Evolutionary conservation across 2,797 vertebrate genomes (phyloP), one percentile per base, ranked within the genome.

Genomic region (Sebastes trivittatus): DNA sequence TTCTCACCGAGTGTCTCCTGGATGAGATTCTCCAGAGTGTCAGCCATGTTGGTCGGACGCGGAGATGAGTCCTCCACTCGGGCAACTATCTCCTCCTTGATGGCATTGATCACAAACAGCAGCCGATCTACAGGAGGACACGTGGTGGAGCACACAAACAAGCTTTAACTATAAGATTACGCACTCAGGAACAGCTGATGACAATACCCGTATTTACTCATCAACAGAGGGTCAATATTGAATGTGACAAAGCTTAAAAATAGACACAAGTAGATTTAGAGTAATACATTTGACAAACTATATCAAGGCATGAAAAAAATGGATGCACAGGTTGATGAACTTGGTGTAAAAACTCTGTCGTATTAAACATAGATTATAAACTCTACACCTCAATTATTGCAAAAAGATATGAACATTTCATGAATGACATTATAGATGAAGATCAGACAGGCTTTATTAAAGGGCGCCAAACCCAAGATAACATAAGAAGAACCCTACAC

Each of bases 11-110:
- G 96, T 65, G 97, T 99, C 83, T 99, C 97, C 92, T 98, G 97
- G 92, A 99, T 97, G 88, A 99, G 97, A 34, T 96, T 88, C 76
- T 98, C 98, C 92, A 99, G 92, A 88, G 97, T 98, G 77, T 99
- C 97, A 1, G 96, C 96, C 98, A 99, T 99, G 90, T 96, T 95
- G 94, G 95, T 97, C 79, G 96, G 95, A 55, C 97, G 97, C 1
- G 97, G 97, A 80, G 96, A 96, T 71, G 96, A 96, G 93, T 96
- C 96, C 90, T 99, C 97, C 36, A 98, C 97, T 86, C 97, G 95
- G 77, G 88, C 96, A 92, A 99, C 97, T 70, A 99, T 99, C 94
- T 99, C 98, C 94, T 99, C 97, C 90, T 99, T 99, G 93, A 99
- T 98, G 89, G 98, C 96, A 83, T 98, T 99, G 93, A 99, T 99